Evolutionary conservation across 2,113 vertebrate genomes (phyloP).

Genomic region (Aegotheles bennettii): DNA sequence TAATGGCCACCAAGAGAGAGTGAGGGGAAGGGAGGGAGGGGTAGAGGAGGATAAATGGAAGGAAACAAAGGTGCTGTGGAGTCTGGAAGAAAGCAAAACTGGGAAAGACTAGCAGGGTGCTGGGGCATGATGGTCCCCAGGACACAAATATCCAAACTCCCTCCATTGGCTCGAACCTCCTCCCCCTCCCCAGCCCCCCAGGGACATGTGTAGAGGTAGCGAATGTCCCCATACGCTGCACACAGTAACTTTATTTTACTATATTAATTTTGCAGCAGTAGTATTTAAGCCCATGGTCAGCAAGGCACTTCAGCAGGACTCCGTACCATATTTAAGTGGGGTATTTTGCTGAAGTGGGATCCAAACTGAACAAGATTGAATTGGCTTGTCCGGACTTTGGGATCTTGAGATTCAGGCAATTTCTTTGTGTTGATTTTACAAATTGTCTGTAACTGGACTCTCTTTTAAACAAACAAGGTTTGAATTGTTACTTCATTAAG

Average conservation of each 20-base stretch:
- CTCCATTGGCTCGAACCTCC: neutral
- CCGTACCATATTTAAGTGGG: neutral
- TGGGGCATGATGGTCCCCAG: neutral
- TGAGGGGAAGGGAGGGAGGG: constrained; percentile 22
- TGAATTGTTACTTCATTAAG: neutral
- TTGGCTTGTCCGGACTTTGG: neutral
- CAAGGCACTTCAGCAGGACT: neutral
- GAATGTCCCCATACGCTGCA: rapidly evolving
- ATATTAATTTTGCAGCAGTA: neutral
- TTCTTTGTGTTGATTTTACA: neutral
- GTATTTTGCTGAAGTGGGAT: neutral
- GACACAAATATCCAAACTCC: neutral
- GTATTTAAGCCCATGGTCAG: neutral
- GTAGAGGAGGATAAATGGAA: constrained; percentile 44
- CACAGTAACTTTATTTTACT: neutral
- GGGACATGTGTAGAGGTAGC: neutral
- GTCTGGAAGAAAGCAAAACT: constrained; percentile 47
- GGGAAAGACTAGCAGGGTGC: constrained; percentile 18
- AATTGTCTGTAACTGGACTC: neutral
- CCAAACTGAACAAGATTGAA: neutral
- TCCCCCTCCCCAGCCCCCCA: neutral
- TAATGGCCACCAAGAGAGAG: constrained; percentile 79
- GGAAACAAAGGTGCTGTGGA: constrained; percentile 68
- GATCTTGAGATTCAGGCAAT: neutral
- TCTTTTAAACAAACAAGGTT: neutral